Percentiles rank a stretch among this genome's conserved stretches.
phyloP scores from a whole-genome alignment of 1,140 invertebrate species.

The Halotydeus destructor region DNA sequence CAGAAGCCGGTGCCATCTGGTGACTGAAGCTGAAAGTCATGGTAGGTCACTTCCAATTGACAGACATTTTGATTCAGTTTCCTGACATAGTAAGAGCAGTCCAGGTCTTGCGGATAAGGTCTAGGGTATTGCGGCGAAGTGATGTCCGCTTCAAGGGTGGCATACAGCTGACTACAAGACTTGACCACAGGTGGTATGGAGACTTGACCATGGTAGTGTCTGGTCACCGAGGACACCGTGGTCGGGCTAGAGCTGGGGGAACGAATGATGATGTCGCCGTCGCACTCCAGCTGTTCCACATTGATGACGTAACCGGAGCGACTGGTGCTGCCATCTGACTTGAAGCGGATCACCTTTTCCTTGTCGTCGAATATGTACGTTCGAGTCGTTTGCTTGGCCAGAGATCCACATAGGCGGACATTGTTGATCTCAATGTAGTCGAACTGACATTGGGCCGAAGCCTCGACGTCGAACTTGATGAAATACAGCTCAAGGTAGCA shows the following conservation, averaged over 20 bases:
- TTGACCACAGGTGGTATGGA: background rate
- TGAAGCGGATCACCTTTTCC: conserved; percentile 18
- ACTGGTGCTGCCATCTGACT: conserved; percentile 16
- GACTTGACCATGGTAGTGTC: background rate
- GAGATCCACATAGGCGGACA: conserved; percentile 17
- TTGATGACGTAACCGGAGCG: conserved; percentile 17
- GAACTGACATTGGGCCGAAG: conserved; percentile 17
- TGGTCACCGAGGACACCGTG: background rate
- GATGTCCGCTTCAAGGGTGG: conserved; percentile 15
- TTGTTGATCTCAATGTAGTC: conserved; percentile 19
- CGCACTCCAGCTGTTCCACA: conserved; percentile 19
- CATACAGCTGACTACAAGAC: conserved; percentile 15
- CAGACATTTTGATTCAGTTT: conserved; percentile 13
- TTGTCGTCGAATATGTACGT: conserved; percentile 17
- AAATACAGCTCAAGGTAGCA: conserved; percentile 19
- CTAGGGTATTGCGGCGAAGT: conserved; percentile 16
- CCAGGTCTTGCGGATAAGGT: conserved; percentile 13
- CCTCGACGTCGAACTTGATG: conserved; percentile 18
- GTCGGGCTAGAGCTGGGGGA: background rate
- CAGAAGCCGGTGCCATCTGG: conserved; percentile 11
- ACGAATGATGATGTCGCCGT: conserved; percentile 12
- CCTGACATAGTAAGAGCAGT: conserved; percentile 12
- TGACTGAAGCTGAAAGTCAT: conserved; percentile 15
- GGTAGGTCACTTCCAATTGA: conserved; percentile 16
- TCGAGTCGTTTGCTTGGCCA: conserved; percentile 12